Percentiles rank a stretch among this genome's conserved stretches.
These are phyloP conservation scores for Leptestheria dahalacensis DNA, from an alignment of 1,140 invertebrate species.

Conservation along the genomic window DNA sequence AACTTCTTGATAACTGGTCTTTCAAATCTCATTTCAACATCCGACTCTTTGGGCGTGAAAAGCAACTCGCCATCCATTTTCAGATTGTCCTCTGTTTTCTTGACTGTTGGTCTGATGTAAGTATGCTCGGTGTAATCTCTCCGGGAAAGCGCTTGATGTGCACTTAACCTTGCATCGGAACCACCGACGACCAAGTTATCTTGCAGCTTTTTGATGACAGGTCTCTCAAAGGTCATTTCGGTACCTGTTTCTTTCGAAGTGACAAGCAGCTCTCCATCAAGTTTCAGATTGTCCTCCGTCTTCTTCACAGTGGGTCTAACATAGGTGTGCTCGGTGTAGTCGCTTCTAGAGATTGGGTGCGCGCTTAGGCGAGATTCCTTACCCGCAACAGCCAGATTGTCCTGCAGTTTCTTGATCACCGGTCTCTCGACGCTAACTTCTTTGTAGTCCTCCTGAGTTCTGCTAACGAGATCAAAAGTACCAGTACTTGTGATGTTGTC, in stretches of 20 bases:
- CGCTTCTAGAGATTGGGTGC: not conserved
- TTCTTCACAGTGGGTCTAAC: not conserved
- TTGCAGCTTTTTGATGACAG: too few relatives aligned
- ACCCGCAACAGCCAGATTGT: not conserved
- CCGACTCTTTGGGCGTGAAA: not conserved
- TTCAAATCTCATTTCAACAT: not conserved
- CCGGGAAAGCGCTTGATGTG: too few relatives aligned
- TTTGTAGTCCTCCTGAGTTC: not conserved
- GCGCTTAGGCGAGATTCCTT: not conserved
- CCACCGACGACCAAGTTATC: not conserved
- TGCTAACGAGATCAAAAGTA: not conserved
- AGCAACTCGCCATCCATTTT: too few relatives aligned
- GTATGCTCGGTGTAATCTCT: too few relatives aligned
- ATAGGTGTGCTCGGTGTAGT: not conserved
- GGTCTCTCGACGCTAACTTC: constrained; percentile 1
- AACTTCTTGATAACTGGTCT: not conserved
- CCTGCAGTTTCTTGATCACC: not conserved
- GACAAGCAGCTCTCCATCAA: not conserved
- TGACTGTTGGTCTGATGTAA: too few relatives aligned
- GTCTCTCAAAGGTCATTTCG: not conserved
- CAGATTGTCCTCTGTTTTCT: too few relatives aligned
- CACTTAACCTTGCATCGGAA: too few relatives aligned
- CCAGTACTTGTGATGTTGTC: not conserved
- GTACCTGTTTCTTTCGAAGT: not conserved
- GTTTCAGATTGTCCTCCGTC: not conserved